Conservation (phyloP, 2,797 vertebrate species). For the Epinephelus coioides region DNA sequence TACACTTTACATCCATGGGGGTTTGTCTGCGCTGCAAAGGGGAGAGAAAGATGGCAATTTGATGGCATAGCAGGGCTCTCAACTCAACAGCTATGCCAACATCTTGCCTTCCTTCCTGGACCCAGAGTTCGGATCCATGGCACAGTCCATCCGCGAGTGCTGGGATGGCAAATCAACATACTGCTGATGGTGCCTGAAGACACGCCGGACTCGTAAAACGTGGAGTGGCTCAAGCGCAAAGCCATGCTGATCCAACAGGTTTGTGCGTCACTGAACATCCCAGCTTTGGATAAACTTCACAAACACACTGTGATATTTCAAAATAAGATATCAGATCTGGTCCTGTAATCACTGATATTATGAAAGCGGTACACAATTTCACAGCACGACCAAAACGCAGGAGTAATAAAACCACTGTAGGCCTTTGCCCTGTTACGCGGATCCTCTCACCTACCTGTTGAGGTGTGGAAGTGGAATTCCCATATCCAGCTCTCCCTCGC, state of each 20-base stretch:
- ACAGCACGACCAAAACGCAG: background rate
- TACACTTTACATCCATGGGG: background rate
- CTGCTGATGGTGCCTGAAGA: background rate
- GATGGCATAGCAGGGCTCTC: conserved; percentile 79
- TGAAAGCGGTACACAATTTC: background rate
- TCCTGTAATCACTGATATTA: background rate
- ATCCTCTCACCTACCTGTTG: conserved; percentile 48
- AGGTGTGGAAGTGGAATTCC: background rate
- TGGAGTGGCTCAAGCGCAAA: background rate
- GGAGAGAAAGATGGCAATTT: conserved; percentile 79
- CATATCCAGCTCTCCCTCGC: background rate
- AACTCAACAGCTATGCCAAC: conserved; percentile 82
- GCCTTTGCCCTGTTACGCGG: background rate
- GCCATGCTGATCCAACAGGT: background rate
- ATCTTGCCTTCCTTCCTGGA: conserved; percentile 82
- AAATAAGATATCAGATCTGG: background rate
- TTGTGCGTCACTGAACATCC: background rate
- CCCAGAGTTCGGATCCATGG: conserved; percentile 35
- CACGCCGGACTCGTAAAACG: background rate
- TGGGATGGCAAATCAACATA: background rate
- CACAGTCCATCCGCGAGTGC: background rate
- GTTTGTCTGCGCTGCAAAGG: conserved; percentile 43
- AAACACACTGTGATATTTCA: background rate
- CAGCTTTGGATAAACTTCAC: background rate
- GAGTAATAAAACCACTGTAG: too few species aligned